These are phyloP conservation scores for Lophius piscatorius DNA, from an alignment of 2,113 vertebrate genomes.

Conservation along the genomic window DNA sequence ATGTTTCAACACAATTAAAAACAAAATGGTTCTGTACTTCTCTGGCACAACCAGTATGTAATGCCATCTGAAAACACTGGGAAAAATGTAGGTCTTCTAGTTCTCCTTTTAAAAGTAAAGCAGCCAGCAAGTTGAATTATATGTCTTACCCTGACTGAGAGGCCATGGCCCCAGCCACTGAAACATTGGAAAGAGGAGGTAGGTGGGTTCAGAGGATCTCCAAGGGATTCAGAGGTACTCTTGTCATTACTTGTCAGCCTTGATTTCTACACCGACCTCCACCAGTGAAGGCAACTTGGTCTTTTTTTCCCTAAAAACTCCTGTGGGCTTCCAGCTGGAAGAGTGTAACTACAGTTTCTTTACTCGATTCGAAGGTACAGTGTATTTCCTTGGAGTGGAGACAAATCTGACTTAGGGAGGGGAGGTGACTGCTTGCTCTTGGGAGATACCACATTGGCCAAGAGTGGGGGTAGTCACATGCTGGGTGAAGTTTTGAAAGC, in stretches of 20 bases:
- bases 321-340: slow-evolving; percentile 28
- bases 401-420: slow-evolving; percentile 81
- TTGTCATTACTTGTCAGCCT: slow-evolving; percentile 52
- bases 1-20: slow-evolving; percentile 11
- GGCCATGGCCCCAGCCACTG: slow-evolving; percentile 80
- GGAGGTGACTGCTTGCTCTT: slow-evolving; percentile 74
- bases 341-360: slow-evolving; percentile 59
- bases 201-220: slow-evolving; percentile 68
- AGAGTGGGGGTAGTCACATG: slow-evolving; percentile 56
- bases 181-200: slow-evolving; percentile 80
- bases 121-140: slow-evolving; percentile 51
- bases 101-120: slow-evolving; percentile 22
- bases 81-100: slow-evolving; percentile 13
- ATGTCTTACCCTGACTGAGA: slow-evolving; percentile 83
- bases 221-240: slow-evolving; percentile 68
- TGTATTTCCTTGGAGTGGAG: slow-evolving; percentile 80
- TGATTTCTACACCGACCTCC: slow-evolving; percentile 34
- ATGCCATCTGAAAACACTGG: slow-evolving; percentile 3
- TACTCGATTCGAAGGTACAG: slow-evolving; percentile 60
- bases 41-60: slow-evolving; percentile 20
- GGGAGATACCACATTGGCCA: slow-evolving; percentile 72
- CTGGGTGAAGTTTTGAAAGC: slow-evolving; percentile 23
- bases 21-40: slow-evolving; percentile 14
- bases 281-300: slow-evolving; percentile 18
- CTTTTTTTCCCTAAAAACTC: slow-evolving; percentile 6